Conservation (phyloP, 1,140 invertebrate species). For the Liolophura sinensis region DNA sequence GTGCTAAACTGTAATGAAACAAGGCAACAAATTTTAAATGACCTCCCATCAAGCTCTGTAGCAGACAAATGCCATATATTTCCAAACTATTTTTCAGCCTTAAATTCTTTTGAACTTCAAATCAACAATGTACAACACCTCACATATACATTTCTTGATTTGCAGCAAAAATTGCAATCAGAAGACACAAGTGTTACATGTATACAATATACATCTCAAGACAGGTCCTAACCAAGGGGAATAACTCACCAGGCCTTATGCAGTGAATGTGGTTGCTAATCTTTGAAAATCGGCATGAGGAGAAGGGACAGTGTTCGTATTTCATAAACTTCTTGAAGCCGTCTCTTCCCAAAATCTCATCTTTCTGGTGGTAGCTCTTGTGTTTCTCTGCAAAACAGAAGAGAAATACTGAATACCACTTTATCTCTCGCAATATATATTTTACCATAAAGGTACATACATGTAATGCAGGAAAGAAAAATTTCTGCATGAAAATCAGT, state of each 20-base stretch:
- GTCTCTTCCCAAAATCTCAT: constrained; percentile 91
- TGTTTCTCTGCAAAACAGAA: constrained; percentile 83
- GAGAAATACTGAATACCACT: background rate
- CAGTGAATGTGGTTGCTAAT: constrained; percentile 99
- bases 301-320: constrained; percentile 89
- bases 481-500: no score
- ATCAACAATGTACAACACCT: no score
- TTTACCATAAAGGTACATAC: background rate
- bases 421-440: background rate
- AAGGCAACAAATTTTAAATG: no score
- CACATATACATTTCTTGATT: background rate
- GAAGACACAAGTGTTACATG: background rate
- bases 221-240: background rate
- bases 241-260: constrained; percentile 74
- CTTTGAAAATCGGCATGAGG: constrained; percentile 88
- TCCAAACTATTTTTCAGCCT: no score
- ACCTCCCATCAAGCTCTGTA: no score
- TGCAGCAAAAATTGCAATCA: background rate
- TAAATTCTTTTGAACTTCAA: no score
- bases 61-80: no score
- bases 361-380: constrained; percentile 97
- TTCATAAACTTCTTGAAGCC: constrained; percentile 99
- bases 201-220: constrained; percentile 1
- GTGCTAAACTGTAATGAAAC: no score
- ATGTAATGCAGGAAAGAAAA: background rate